Evolutionary conservation across 2,888 invertebrate genomes (phyloP).

Genomic region (Eristalis pertinax): DNA sequence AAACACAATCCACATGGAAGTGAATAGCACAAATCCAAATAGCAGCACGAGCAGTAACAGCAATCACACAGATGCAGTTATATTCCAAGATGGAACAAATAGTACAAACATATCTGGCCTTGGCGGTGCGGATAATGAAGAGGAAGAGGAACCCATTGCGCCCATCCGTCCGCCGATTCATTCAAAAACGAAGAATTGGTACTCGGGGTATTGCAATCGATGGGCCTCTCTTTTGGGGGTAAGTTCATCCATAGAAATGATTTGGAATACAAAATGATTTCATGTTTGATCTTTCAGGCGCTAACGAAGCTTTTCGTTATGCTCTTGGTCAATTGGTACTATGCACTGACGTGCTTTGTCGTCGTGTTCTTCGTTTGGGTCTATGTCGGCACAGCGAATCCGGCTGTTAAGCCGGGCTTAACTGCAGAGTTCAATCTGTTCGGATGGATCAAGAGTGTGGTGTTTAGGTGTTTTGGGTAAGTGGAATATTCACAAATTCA

Average conservation of each 20-base stretch:
- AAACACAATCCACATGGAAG: slow-evolving; percentile 72
- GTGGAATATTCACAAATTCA: slow-evolving; percentile 68
- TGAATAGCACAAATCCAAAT: slow-evolving; percentile 66
- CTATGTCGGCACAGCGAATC: slow-evolving; percentile 97
- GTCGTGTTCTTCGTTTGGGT: slow-evolving; percentile 93
- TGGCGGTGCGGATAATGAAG: slow-evolving; percentile 73
- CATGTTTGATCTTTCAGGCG: slow-evolving; percentile 84
- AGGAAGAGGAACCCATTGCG: slow-evolving; percentile 82
- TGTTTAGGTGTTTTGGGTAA: slow-evolving; percentile 90
- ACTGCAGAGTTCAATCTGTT: slow-evolving; percentile 92
- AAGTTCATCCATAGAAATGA: slow-evolving; percentile 77
- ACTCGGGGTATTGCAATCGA: slow-evolving; percentile 95
- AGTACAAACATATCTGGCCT: slow-evolving; percentile 75
- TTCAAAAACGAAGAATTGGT: slow-evolving; percentile 96
- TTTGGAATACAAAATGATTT: not conserved
- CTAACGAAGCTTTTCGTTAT: slow-evolving; percentile 92
- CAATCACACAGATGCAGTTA: slow-evolving; percentile 71
- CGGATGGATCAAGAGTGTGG: slow-evolving; percentile 88
- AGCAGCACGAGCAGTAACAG: slow-evolving; percentile 51
- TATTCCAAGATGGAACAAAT: slow-evolving; percentile 75
- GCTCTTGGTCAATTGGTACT: slow-evolving; percentile 96
- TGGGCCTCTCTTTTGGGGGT: slow-evolving; percentile 97
- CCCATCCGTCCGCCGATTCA: slow-evolving; percentile 87
- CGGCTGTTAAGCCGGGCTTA: slow-evolving; percentile 96
- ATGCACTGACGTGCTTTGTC: slow-evolving; percentile 91